Conservation (phyloP, 2,113 vertebrate species). For the Solea solea region DNA sequence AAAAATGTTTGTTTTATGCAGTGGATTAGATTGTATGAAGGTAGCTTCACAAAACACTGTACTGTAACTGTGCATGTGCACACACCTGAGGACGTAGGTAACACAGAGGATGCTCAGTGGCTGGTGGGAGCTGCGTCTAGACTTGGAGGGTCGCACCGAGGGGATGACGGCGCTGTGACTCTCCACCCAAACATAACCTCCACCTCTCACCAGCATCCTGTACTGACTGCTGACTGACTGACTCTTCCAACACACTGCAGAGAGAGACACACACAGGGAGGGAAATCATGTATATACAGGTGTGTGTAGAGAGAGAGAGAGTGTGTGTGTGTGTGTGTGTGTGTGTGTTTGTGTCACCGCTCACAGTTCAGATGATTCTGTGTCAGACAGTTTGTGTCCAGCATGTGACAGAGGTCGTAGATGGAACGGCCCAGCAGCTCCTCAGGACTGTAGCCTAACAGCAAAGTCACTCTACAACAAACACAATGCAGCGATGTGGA, state of each 20-base stretch:
- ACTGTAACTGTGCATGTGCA: neutral
- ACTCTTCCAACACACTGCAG: slow-evolving; percentile 90
- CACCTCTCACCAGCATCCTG: slow-evolving; percentile 92
- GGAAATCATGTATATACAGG: neutral
- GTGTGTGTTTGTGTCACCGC: slow-evolving; percentile 44
- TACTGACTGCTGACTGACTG: slow-evolving; percentile 93
- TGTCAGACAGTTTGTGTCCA: slow-evolving; percentile 88
- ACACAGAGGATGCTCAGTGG: slow-evolving; percentile 92
- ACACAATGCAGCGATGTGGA: slow-evolving; percentile 1
- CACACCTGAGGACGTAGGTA: slow-evolving; percentile 93
- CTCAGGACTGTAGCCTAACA: slow-evolving; percentile 90
- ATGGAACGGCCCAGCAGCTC: slow-evolving; percentile 91
- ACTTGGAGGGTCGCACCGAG: slow-evolving; percentile 82
- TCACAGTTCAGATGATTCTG: slow-evolving; percentile 92
- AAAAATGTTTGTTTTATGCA: no score
- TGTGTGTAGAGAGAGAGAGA: neutral
- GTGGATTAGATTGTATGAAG: neutral
- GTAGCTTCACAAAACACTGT: fast-evolving
- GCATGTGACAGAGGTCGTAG: slow-evolving; percentile 91
- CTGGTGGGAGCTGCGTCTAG: slow-evolving; percentile 84
- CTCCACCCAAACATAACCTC: slow-evolving; percentile 95
- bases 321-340: neutral
- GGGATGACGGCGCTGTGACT: slow-evolving; percentile 93
- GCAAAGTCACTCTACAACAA: slow-evolving; percentile 83
- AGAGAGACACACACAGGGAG: slow-evolving; percentile 9